Evolutionary conservation across 2,797 vertebrate genomes (phyloP).

Genomic region (Sylvia borin): DNA sequence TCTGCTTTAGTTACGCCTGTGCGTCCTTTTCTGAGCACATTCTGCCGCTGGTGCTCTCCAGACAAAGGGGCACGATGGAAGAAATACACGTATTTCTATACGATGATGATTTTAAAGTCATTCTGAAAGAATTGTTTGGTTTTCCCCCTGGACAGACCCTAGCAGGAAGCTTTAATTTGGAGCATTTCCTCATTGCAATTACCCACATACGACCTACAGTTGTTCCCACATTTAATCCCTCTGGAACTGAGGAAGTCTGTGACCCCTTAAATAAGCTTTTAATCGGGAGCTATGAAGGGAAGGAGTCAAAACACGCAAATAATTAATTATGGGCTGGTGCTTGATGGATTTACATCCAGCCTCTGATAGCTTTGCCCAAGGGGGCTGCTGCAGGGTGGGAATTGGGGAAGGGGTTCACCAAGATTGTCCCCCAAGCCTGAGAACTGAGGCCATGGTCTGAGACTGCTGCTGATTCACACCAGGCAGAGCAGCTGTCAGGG

Average conservation of each 20-base stretch:
- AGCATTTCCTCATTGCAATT: slow-evolving; percentile 9
- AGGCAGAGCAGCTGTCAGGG: not conserved
- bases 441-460: not conserved
- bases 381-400: not conserved
- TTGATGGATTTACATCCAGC: not conserved
- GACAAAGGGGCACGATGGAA: not conserved
- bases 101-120: not conserved
- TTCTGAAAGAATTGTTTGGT: not conserved
- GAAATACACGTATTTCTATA: not conserved
- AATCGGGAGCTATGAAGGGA: not conserved
- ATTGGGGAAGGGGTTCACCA: not conserved
- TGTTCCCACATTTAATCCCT: not conserved
- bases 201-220: not conserved
- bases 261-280: not conserved
- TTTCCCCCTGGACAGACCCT: not conserved
- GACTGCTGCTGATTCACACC: not conserved
- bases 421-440: fast-evolving
- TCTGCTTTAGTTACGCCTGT: not conserved
- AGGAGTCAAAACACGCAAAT: not conserved
- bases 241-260: not conserved
- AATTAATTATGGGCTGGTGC: not conserved
- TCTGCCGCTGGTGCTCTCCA: not conserved
- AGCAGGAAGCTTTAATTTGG: slow-evolving; percentile 7
- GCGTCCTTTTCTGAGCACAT: not conserved
- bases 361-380: not conserved